Base-by-base conservation (phyloP, 2,888 invertebrate species). In the Nasonovia ribisnigri region DNA sequence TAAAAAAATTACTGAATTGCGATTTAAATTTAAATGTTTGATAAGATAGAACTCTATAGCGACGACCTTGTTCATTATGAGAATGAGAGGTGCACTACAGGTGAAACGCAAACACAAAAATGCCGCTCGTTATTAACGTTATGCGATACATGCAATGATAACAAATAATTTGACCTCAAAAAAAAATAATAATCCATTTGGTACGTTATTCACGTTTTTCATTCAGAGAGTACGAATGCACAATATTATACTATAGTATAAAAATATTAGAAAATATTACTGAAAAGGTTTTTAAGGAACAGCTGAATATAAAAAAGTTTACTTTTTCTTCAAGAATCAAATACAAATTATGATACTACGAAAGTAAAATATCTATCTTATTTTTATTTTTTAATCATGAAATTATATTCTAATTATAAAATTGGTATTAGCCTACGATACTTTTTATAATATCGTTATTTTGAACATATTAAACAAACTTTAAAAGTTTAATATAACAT, bases 21-120 rank as follows among this genome's bases (percentile, higher is more conserved):
- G 60, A 90, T 93, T 92, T 84, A 77, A 92, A 88, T 84, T 43
- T 43, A 54, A 92, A 92, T 54, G 20, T 57, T 84, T 84, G 90
- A 90, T 93, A 93, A 93, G 90, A 90, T 87, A 36, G 89, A 42
- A 57, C 84, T 92, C 46, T 11, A 26, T 57, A 48, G 67, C 46
- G 0, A 57, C 48, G 90, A 89, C 93, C 93, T 93, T 93, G 93
- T 88, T 57, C 54, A 48, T 90, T 90, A 93, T 84, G 88, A 84
- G 87, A 91, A 87, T 84, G 84, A 89, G 93, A 93, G 93, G 93
- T 84, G 93, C 93, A 89, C 84, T 90, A 93, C 93, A 93, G 93
- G 93, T 93, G 93, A 89, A 92, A 93, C 46, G 93, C 84, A 84
- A 89, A 89, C 84, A 93, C 54, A 84, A 77, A 92, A 92, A 88